A percentile compares a stretch with the other conserved stretches of the same genome.
Evolutionary conservation across 1,140 invertebrate genomes (phyloP).

Genomic region (Lepeophtheirus salmonis): DNA sequence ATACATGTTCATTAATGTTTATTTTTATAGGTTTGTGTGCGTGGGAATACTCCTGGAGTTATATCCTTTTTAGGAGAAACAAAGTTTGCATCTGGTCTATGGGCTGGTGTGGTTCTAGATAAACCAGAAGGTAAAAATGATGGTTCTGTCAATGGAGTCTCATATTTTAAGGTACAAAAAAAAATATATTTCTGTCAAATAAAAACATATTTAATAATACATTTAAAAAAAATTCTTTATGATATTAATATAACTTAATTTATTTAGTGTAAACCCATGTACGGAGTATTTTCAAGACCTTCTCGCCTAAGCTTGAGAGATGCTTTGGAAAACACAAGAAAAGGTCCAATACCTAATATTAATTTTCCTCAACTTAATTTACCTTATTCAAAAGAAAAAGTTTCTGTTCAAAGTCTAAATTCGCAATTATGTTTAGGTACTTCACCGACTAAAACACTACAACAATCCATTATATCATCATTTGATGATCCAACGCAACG

Average conservation of each 20-base stretch:
- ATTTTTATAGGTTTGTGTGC: slow-evolving; percentile 55
- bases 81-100: slow-evolving; percentile 80
- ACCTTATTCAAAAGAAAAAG: background rate
- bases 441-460: background rate
- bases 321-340: background rate
- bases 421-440: background rate
- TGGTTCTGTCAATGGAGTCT: slow-evolving; percentile 60
- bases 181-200: background rate
- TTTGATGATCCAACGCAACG: background rate
- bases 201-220: no score
- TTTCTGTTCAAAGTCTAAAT: background rate
- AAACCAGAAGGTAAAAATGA: slow-evolving; percentile 82
- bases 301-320: background rate
- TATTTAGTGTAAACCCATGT: slow-evolving; percentile 9
- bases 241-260: background rate
- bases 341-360: background rate
- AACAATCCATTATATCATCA: background rate
- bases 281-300: slow-evolving; percentile 11
- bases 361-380: background rate
- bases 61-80: slow-evolving; percentile 95
- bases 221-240: background rate
- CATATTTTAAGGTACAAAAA: slow-evolving; percentile 49
- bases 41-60: slow-evolving; percentile 75
- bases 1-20: background rate
- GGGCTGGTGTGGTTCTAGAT: slow-evolving; percentile 90